Evolutionary conservation across 2,113 vertebrate species (phyloP).

Genomic region (Mobula hypostoma): DNA sequence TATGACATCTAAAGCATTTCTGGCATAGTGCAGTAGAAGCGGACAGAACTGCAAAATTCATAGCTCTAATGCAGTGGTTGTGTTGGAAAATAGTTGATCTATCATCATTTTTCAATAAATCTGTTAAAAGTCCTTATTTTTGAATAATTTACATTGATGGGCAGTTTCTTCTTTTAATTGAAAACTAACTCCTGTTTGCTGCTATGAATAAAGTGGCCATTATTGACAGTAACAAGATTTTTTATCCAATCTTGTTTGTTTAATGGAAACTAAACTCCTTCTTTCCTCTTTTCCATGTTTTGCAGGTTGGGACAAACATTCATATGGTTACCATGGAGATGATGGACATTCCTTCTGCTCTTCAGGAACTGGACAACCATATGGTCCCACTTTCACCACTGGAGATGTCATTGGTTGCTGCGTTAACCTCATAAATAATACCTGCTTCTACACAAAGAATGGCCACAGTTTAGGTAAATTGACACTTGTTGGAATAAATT

Average conservation of each 20-base stretch:
- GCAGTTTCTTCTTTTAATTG: not conserved
- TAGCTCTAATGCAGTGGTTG: not conserved
- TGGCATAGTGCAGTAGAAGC: not conserved
- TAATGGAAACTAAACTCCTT: conserved; percentile 1
- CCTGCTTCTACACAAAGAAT: conserved; percentile 95
- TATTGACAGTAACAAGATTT: not conserved
- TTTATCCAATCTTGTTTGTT: not conserved
- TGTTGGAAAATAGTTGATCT: not conserved
- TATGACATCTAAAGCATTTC: not conserved
- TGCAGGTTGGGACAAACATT: conserved; percentile 96
- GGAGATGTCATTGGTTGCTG: conserved; percentile 97
- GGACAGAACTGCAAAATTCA: not conserved
- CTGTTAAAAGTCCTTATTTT: not conserved
- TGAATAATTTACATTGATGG: not conserved
- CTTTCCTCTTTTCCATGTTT: not conserved
- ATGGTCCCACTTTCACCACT: conserved; percentile 93
- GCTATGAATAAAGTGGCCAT: not conserved
- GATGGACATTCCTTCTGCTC: conserved; percentile 97
- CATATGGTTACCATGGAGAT: conserved; percentile 94
- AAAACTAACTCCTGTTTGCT: not conserved
- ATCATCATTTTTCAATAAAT: not conserved
- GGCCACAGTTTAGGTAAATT: conserved; percentile 87
- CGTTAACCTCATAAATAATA: conserved; percentile 95
- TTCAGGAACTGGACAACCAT: conserved; percentile 91
- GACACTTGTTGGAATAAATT: not conserved